phyloP scores from a whole-genome alignment of 2,113 vertebrate genomes.

The Sarotherodon lohbergeri region DNA sequence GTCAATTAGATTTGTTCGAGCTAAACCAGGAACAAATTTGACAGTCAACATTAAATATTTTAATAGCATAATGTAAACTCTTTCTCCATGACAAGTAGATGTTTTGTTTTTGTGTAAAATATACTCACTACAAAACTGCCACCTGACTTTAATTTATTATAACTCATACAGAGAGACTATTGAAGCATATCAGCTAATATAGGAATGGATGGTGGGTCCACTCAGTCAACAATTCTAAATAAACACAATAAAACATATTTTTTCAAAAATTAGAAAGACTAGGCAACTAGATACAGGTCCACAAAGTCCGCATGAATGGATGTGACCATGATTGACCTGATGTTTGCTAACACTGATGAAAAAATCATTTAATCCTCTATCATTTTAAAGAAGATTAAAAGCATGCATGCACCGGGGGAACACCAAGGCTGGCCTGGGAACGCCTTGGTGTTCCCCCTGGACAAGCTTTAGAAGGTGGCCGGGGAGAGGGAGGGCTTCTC shows the following conservation, averaged over 20 bases:
- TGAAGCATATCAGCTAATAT: not conserved
- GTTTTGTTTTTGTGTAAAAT: not conserved
- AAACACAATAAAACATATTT: not conserved
- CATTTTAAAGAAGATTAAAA: not conserved
- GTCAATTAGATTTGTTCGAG: not conserved
- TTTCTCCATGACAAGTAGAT: not conserved
- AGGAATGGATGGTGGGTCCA: not conserved
- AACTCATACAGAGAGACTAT: not conserved
- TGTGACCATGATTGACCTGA: not conserved
- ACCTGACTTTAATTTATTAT: not conserved
- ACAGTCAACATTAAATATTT: not conserved
- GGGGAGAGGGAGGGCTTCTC: not conserved
- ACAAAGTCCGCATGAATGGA: not conserved
- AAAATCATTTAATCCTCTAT: not conserved
- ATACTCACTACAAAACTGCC: not conserved
- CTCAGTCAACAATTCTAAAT: not conserved
- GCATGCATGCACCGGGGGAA: not conserved
- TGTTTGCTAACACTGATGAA: not conserved
- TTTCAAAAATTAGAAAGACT: not conserved
- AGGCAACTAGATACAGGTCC: not conserved
- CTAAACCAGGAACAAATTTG: not conserved
- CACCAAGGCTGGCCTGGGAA: not conserved
- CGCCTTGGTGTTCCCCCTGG: not conserved
- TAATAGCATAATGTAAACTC: not conserved
- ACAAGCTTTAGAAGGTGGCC: not conserved